Percentiles rank a stretch among this genome's conserved stretches.
Evolutionary conservation across 1,140 invertebrate genomes (phyloP).

Genomic region (Globodera ellingtonae): DNA sequence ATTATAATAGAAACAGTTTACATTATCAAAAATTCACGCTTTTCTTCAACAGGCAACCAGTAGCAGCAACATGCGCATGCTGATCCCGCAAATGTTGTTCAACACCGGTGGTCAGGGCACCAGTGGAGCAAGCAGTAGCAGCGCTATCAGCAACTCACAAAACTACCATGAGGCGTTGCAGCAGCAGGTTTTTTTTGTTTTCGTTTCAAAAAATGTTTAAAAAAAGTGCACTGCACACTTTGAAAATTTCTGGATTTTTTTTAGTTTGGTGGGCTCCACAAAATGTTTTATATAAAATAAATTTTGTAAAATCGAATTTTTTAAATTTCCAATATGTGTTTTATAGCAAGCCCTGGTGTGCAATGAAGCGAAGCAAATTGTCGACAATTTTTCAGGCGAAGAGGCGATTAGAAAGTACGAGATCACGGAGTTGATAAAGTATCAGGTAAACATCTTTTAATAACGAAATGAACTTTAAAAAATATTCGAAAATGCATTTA

Average conservation of each 20-base stretch:
- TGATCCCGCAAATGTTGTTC: slow-evolving; percentile 21
- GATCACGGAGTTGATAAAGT: slow-evolving; percentile 28
- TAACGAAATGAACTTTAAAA: no score
- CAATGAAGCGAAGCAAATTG: slow-evolving; percentile 27
- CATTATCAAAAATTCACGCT: no score
- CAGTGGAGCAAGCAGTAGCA: slow-evolving; percentile 13
- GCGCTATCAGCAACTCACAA: neutral
- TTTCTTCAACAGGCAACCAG: neutral
- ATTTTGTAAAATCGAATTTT: no score
- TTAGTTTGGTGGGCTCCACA: no score
- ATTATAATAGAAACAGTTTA: no score
- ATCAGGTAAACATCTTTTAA: neutral
- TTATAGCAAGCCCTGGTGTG: slow-evolving; percentile 27
- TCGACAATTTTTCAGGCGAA: slow-evolving; percentile 32
- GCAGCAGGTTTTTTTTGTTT: slow-evolving; percentile 7
- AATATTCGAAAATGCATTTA: no score
- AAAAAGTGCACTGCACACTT: no score
- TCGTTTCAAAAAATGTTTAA: no score
- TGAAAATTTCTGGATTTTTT: no score
- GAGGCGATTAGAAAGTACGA: slow-evolving; percentile 23
- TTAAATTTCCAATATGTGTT: neutral
- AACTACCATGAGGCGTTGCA: slow-evolving; percentile 12
- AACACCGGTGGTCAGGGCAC: neutral
- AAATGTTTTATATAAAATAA: no score
- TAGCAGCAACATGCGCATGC: slow-evolving; percentile 15